These are phyloP conservation scores for Cephus cinctus DNA, from an alignment of 1,140 invertebrate genomes.

Conservation along the genomic window DNA sequence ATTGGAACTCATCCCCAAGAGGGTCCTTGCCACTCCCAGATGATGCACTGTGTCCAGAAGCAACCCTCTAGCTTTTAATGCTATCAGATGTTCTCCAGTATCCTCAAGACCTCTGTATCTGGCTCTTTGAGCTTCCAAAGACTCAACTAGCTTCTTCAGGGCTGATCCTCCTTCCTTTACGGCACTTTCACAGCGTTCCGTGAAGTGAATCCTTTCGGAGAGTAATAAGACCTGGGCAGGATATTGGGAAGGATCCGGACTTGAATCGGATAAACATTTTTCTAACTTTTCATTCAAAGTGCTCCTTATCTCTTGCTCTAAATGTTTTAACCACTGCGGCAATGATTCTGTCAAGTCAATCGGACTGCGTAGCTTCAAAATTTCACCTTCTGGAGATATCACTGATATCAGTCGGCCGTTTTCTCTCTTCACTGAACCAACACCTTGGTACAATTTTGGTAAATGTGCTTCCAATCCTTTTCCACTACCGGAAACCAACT, in stretches of 20 bases:
- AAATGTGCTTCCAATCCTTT: conserved; percentile 88
- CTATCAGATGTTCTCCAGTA: conserved; percentile 53
- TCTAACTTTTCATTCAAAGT: conserved; percentile 39
- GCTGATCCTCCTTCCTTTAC: conserved; percentile 33
- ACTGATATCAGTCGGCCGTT: conserved; percentile 65
- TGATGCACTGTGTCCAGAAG: conserved; percentile 94
- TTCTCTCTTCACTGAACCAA: conserved; percentile 73
- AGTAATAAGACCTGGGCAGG: conserved; percentile 47
- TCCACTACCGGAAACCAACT: conserved; percentile 81
- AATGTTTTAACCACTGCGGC: conserved; percentile 41
- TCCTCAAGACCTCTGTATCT: conserved; percentile 46
- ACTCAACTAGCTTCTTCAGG: conserved; percentile 44
- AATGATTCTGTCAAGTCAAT: conserved; percentile 60
- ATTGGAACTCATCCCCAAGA: conserved; percentile 59
- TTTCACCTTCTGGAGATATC: conserved; percentile 80
- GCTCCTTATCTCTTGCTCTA: conserved; percentile 43
- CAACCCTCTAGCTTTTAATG: conserved; percentile 62
- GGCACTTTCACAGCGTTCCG: conserved; percentile 45
- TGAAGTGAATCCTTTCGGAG: conserved; percentile 46
- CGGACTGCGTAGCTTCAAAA: conserved; percentile 72
- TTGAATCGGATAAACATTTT: conserved; percentile 41
- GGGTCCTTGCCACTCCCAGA: conserved; percentile 75
- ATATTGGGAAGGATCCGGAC: conserved; percentile 42
- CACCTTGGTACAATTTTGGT: conserved; percentile 93
- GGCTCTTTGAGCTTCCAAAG: conserved; percentile 43